A percentile compares a stretch with the other conserved stretches of the same genome.
Conservation (phyloP, 2,113 vertebrate genomes). For the Cebidichthys violaceus region DNA sequence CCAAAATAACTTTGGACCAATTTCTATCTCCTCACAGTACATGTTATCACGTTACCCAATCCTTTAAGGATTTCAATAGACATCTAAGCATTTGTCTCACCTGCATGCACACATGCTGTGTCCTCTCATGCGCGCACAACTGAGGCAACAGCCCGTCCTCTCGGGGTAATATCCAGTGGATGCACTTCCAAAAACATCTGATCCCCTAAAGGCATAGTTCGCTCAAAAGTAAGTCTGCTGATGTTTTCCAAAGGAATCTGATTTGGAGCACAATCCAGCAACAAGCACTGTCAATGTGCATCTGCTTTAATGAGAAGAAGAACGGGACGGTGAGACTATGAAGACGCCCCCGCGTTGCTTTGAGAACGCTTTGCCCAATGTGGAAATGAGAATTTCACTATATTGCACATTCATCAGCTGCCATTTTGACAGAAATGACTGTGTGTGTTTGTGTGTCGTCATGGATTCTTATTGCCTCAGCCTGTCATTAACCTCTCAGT, state of each 20-base stretch:
- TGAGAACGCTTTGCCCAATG: background rate
- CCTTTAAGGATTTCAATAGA: background rate
- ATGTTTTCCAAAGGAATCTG: slow-evolving; percentile 23
- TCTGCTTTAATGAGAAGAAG: slow-evolving; percentile 24
- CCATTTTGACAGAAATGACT: background rate
- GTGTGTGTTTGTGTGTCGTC: background rate
- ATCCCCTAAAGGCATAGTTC: slow-evolving; percentile 43
- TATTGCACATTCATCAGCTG: slow-evolving; percentile 21
- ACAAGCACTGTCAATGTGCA: background rate
- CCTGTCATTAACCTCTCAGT: slow-evolving; percentile 64
- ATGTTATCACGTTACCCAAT: background rate
- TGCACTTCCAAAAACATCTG: slow-evolving; percentile 58
- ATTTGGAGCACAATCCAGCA: background rate
- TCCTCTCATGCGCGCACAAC: slow-evolving; percentile 17
- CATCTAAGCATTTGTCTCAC: slow-evolving; percentile 1
- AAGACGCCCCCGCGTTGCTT: background rate
- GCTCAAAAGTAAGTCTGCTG: slow-evolving; percentile 21
- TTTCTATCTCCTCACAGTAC: too few species aligned
- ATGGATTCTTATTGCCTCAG: slow-evolving; percentile 15
- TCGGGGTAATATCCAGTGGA: slow-evolving; percentile 56
- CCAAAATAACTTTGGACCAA: too few species aligned
- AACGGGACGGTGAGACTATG: slow-evolving; percentile 16
- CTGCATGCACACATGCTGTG: slow-evolving; percentile 10
- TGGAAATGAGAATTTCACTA: slow-evolving; percentile 51
- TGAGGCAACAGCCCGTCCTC: slow-evolving; percentile 51